phyloP scores from a whole-genome alignment of 2,113 vertebrate genomes.

The Bambusicola thoracicus region DNA sequence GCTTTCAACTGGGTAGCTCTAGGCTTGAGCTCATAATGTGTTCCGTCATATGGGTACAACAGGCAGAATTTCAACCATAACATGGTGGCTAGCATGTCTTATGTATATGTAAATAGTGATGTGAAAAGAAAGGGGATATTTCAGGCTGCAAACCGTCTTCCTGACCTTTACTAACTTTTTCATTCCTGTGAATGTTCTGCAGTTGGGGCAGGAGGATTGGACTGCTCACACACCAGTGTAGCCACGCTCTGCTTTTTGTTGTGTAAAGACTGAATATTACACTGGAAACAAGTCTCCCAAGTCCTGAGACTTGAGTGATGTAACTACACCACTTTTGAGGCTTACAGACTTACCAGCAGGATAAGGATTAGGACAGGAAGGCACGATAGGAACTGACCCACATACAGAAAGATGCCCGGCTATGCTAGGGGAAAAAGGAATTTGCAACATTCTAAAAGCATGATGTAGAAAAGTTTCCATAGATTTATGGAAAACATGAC shows the following conservation, averaged over 20 bases:
- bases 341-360: too few species aligned
- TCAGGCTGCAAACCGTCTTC: neutral
- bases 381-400: neutral
- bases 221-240: neutral
- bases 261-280: too few species aligned
- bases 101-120: neutral
- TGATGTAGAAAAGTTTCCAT: neutral
- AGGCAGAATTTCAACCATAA: neutral
- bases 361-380: neutral
- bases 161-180: neutral
- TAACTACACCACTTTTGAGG: neutral
- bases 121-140: neutral
- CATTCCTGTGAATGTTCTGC: neutral
- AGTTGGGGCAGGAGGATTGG: neutral
- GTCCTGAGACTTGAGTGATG: neutral
- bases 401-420: neutral
- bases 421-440: neutral
- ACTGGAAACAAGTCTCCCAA: too few species aligned
- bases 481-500: fast-evolving
- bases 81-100: neutral
- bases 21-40: neutral
- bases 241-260: neutral
- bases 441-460: neutral
- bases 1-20: neutral
- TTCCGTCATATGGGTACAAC: neutral